A percentile compares a stretch with the other conserved stretches of the same genome.
These are phyloP conservation scores for Drosophila neocordata DNA, from an alignment of 1,140 invertebrate genomes.

Conservation along the genomic window DNA sequence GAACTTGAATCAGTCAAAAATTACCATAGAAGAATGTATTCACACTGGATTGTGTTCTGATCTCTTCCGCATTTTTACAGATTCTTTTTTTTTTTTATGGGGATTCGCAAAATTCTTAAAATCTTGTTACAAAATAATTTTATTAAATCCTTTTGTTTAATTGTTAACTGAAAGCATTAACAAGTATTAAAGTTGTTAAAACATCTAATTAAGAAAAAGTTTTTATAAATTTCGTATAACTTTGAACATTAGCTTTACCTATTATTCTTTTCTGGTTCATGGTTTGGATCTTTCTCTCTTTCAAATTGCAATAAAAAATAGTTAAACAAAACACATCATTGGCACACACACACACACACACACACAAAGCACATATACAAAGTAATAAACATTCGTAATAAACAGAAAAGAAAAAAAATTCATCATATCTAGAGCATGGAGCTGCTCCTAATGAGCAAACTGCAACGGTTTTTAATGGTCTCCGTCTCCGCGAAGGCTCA, in stretches of 20 bases:
- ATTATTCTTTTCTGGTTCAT: slow-evolving; percentile 4
- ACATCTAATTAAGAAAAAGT: slow-evolving; percentile 47
- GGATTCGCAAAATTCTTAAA: background rate
- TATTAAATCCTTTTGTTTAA: background rate
- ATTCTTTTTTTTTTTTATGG: background rate
- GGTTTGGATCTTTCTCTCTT: background rate
- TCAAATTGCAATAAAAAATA: slow-evolving; percentile 65
- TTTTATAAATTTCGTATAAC: slow-evolving; percentile 24
- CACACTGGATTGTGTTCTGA: background rate
- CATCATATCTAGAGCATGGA: slow-evolving; percentile 74
- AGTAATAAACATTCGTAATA: slow-evolving; percentile 50
- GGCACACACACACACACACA: background rate
- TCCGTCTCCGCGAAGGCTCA: slow-evolving; percentile 38
- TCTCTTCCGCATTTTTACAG: background rate
- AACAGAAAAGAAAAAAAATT: slow-evolving; percentile 68
- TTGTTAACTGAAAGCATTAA: background rate
- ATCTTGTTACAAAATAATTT: background rate
- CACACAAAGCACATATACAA: background rate
- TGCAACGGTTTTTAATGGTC: slow-evolving; percentile 74
- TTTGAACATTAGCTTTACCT: background rate
- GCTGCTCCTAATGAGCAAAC: slow-evolving; percentile 70
- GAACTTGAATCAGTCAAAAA: background rate
- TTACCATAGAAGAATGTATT: background rate
- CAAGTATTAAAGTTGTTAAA: background rate
- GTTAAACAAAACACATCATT: slow-evolving; percentile 53